These are phyloP conservation scores for Podiceps cristatus DNA, from an alignment of 2,113 vertebrate species.

Conservation along the genomic window DNA sequence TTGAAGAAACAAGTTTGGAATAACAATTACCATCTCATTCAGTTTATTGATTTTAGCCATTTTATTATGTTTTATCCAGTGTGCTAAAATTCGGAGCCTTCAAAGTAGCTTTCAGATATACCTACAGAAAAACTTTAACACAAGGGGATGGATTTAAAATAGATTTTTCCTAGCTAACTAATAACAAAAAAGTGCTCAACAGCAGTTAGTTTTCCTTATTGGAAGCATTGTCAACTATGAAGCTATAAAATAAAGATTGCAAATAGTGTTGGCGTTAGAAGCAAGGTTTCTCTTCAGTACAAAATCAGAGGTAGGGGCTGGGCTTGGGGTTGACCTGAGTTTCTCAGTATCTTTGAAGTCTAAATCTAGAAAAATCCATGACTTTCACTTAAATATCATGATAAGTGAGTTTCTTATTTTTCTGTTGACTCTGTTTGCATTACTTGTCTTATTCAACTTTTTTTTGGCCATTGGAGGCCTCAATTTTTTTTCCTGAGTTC, in stretches of 20 bases:
- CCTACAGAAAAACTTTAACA: neutral
- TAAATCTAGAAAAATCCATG: neutral
- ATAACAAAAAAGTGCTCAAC: neutral
- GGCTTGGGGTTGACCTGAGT: neutral
- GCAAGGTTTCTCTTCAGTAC: neutral
- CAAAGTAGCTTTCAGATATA: neutral
- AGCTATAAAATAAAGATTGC: neutral
- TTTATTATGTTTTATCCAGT: conserved; percentile 44
- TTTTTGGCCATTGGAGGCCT: neutral
- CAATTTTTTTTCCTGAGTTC: neutral
- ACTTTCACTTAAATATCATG: neutral
- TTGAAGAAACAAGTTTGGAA: conserved; percentile 32
- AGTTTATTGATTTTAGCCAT: conserved; percentile 55
- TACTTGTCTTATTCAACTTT: neutral
- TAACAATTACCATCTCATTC: conserved; percentile 27
- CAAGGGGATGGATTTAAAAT: neutral
- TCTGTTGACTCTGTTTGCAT: neutral
- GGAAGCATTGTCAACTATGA: neutral
- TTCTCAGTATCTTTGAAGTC: neutral
- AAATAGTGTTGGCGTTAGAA: neutral
- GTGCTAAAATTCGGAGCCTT: conserved; percentile 24
- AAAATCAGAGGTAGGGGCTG: neutral
- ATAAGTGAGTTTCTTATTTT: neutral
- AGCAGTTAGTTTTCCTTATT: neutral
- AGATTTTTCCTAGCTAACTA: conserved; percentile 10